Base-by-base conservation (phyloP, 1,140 invertebrate species). In the Neodiprion virginianus region DNA sequence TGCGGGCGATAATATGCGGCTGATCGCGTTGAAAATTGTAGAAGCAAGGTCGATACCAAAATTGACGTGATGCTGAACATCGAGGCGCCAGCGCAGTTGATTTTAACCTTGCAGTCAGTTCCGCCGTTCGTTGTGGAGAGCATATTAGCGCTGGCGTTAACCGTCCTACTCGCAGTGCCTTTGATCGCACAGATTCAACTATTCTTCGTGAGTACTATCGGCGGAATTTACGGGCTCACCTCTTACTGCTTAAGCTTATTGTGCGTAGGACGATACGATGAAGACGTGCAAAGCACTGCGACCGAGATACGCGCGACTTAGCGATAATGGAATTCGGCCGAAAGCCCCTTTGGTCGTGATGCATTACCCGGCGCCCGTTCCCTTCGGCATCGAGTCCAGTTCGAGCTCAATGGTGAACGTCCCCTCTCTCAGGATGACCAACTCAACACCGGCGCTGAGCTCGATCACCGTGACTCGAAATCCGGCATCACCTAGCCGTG, bases 121-220 rank as follows among this genome's bases (percentile, higher is more conserved):
- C 80, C 86, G 8, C 82, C 83, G 12, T 82, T 83, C 72, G 70
- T 87, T 10, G 53, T 82, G 11, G 86, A 88, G 70, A 83, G 75
- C 28, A 70, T 80, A 40, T 75, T 87, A 66, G 84, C 82, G 28
- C 49, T 87, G 70, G 72, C 78, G 48, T 72, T 88, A 49, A 81
- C 81, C 5, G 23, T 86, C 50, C 67, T 86, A 1, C 75, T 88
- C 66, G 83, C 85, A 12, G 69, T 84, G 9, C 87, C 86, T 23
- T 71, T 88, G 47, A 79, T 88, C 74, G 74, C 73, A 10, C 81
- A 79, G 50, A 47, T 83, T 49, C 78, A 86, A 47, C 66, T 80
- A 8, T 66, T 83, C 23, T 73, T 86, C 50, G 86, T 88, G 84
- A 17, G 86, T 83, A 78, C 69, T 66, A 28, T 10, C 61, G 61